These are phyloP conservation scores for Hydrolagus affinis DNA, from an alignment of 2,113 vertebrate genomes.

Conservation along the genomic window DNA sequence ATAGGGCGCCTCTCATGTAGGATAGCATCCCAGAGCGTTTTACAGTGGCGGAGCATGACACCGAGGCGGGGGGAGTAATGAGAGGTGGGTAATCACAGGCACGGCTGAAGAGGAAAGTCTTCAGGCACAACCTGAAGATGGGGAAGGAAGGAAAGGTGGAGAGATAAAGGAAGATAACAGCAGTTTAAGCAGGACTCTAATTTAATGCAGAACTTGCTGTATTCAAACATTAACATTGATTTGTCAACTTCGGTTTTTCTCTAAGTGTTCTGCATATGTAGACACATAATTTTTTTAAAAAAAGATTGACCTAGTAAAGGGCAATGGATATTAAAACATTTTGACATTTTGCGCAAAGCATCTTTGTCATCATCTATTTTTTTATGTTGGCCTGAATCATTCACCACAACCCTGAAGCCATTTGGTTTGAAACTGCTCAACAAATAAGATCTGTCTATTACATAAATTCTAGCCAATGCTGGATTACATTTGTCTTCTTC, in stretches of 20 bases:
- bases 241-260: not conserved
- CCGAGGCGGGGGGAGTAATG: too few species aligned
- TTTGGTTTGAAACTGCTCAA: conserved; percentile 2
- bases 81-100: too few species aligned
- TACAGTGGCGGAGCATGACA: too few species aligned
- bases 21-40: too few species aligned
- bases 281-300: not conserved
- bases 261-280: not conserved
- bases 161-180: not conserved
- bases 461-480: not conserved
- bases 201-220: not conserved
- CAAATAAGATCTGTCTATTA: not conserved
- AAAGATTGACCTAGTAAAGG: not conserved
- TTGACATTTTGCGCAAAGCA: not conserved
- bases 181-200: not conserved
- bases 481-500: not conserved
- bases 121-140: too few species aligned
- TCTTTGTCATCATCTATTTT: conserved; percentile 6
- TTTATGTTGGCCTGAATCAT: conserved; percentile 22
- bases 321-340: conserved; percentile 12
- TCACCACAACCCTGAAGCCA: conserved; percentile 13
- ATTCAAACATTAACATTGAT: not conserved
- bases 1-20: too few species aligned
- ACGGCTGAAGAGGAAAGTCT: too few species aligned
- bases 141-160: too few species aligned